Base-by-base conservation (phyloP, 1,140 invertebrate species). In the Trialeurodes vaporariorum region DNA sequence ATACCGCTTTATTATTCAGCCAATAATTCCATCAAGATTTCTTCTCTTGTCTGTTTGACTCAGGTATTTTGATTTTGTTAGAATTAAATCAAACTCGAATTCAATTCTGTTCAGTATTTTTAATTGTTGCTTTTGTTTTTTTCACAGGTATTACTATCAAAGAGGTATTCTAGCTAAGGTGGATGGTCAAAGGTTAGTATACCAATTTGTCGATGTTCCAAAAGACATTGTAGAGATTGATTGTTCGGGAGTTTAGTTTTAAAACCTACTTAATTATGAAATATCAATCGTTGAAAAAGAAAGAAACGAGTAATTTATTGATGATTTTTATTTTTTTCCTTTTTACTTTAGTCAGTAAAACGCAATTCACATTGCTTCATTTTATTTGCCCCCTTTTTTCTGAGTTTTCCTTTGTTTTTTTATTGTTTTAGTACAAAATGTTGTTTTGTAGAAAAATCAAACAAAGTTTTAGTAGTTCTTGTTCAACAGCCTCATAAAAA, bases 121-220 rank as follows among this genome's bases (percentile, higher is more conserved):
- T n/a, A n/a, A n/a, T n/a, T n/a, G n/a, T n/a, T n/a, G n/a, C n/a
- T n/a, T n/a, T 64, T 1, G 65, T 40, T 40, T 25, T 59, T 21
- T 26, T 5, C 5, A 13, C 77, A 89, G 88, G 80, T 99, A 99
- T 81, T 99, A 99, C 80, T 99, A 99, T 80, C 96, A 98, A 79
- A 86, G 97, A 72, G 96, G 97, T 67, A 99, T 99, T 77, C 81
- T 99, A 71, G 96, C 97, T 70, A 99, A 99, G 83, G 97, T 99
- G 25, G 96, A 99, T 81, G 97, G 97, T 2, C 97, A 99, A 79
- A 83, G 97, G 69, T 84, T 99, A 65, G 97, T 99, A 23, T 99
- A 99, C 81, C 96, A 99, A 82, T 99, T 99, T 82, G 96, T 98
- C 63, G 95, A 98, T 79, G 95, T 99, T 74, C 96, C 96, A 73